Evolutionary conservation across 2,797 vertebrate genomes (phyloP), one percentile per base, ranked within the genome.

Genomic region (Hirundo rustica): DNA sequence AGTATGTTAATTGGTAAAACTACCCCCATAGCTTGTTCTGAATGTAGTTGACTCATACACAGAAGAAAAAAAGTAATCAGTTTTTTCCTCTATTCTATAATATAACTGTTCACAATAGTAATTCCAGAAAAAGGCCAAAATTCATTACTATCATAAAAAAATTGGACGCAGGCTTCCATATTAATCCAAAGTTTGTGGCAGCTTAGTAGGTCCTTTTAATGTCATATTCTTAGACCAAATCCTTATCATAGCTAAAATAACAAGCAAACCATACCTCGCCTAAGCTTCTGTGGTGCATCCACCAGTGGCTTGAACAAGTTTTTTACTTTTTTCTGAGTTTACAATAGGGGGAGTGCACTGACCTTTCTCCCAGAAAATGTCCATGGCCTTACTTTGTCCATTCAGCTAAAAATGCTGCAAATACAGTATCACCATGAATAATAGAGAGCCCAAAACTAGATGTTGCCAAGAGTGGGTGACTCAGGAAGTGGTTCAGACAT

Each of bases 401-500:
- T 80, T 91, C 86, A 95, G 81, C 78, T 89, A 71, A 91, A 88
- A 91, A 80, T 72, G 34, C n/a, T 47, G 75, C 75, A 85, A 92
- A 91, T 78, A 94, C 85, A 45, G 67, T 74, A 62, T 47, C 72
- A 57, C 45, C 61, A 88, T 95, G 95, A 96, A 96, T 96, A 96
- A 95, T 79, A 95, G 91, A 96, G 77, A 92, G 48, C 60, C 72
- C 75, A 73, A 93, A 95, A 87, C 81, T 22, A 79, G 71, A 82
- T 92, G 53, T 57, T 95, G 95, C 94, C 93, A 96, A 95, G 90
- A 96, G 80, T 58, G 87, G 88, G 92, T 95, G 95, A 95, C 87
- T 96, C 92, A 92, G 93, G 95, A 96, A 93, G 82, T 75, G 91
- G 82, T 95, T 93, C 79, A 96, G 95, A 91, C 92, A 91, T 93